These are phyloP conservation scores for Octopus bimaculoides DNA, from an alignment of 1,140 invertebrate species.

Conservation along the genomic window DNA sequence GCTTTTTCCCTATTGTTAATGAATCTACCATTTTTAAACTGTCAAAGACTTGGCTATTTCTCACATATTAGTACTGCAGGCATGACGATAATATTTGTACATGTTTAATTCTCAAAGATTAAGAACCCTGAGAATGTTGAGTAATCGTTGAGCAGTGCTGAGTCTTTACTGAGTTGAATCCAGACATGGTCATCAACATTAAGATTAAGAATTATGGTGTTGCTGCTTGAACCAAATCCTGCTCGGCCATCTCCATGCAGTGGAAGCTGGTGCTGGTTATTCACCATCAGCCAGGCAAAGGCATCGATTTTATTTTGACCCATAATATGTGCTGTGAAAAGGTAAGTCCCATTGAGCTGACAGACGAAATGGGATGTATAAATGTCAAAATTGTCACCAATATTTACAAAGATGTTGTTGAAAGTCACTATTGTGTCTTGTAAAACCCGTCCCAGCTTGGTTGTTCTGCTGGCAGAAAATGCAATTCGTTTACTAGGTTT, in stretches of 20 bases:
- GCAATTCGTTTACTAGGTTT: constrained; percentile 38
- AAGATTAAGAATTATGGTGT: constrained; percentile 49
- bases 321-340: constrained; percentile 51
- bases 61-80: neutral
- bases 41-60: neutral
- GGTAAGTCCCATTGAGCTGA: constrained; percentile 54
- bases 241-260: constrained; percentile 52
- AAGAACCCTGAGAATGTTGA: constrained; percentile 55
- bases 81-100: neutral
- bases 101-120: constrained; percentile 38
- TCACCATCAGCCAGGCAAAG: constrained; percentile 55
- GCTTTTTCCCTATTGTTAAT: neutral
- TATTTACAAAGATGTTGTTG: constrained; percentile 51
- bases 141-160: constrained; percentile 52
- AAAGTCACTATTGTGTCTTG: constrained; percentile 52
- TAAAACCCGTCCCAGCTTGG: constrained; percentile 49
- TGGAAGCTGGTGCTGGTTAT: constrained; percentile 49
- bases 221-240: constrained; percentile 52
- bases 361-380: constrained; percentile 55
- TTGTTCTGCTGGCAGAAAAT: constrained; percentile 49
- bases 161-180: constrained; percentile 52
- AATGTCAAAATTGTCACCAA: constrained; percentile 49
- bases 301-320: constrained; percentile 48
- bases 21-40: neutral
- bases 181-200: constrained; percentile 50